Conservation (phyloP, 2,113 vertebrate species). For the Larimichthys polyactis region DNA sequence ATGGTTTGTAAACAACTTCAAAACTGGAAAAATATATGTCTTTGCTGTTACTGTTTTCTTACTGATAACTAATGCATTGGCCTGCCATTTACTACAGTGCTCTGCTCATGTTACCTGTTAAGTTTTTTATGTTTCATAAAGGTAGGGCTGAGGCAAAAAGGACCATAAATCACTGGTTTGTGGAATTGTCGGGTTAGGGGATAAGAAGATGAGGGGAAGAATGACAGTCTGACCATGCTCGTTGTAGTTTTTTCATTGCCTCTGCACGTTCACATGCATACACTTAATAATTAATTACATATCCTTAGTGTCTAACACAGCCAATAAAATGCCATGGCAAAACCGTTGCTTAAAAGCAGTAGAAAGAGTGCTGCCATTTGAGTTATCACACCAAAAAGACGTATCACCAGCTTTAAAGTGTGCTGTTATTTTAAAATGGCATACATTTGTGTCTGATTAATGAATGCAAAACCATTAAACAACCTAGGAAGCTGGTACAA, state of each 20-base stretch:
- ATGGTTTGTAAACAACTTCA: conserved; percentile 83
- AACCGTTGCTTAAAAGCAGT: conserved; percentile 60
- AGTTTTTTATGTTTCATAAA: conserved; percentile 72
- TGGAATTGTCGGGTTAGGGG: conserved; percentile 37
- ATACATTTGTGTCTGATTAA: conserved; percentile 58
- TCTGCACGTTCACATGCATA: conserved; percentile 73
- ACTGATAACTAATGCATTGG: conserved; percentile 80
- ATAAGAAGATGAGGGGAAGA: conserved; percentile 47
- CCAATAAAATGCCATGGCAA: conserved; percentile 64
- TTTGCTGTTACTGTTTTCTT: conserved; percentile 83
- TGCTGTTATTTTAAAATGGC: conserved; percentile 65
- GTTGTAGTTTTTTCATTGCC: conserved; percentile 58
- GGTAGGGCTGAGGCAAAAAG: conserved; percentile 76
- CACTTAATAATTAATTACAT: conserved; percentile 60
- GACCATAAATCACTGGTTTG: conserved; percentile 69
- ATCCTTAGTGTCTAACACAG: conserved; percentile 70
- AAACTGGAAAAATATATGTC: conserved; percentile 75
- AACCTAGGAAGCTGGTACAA: conserved; percentile 50
- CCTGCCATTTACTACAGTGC: conserved; percentile 80
- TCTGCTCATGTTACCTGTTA: conserved; percentile 77
- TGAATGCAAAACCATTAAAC: conserved; percentile 43
- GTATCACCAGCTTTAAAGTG: conserved; percentile 81
- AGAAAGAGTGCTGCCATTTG: conserved; percentile 51
- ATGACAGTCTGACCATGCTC: conserved; percentile 37
- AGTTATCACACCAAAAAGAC: conserved; percentile 71